These are phyloP conservation scores for Meganola albula DNA, from an alignment of 2,888 invertebrate species.

Conservation along the genomic window DNA sequence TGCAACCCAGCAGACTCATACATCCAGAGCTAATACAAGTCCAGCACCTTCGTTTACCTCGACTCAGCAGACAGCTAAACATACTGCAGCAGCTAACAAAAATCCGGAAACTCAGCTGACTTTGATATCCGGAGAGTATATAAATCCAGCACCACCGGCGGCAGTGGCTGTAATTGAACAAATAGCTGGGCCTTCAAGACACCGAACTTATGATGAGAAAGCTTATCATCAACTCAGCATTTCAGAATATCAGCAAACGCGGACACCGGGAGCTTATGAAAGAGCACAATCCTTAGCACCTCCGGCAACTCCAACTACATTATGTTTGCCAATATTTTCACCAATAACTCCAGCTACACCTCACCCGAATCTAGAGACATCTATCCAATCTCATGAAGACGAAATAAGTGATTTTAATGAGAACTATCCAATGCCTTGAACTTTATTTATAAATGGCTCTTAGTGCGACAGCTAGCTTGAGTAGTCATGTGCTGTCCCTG, in stretches of 20 bases:
- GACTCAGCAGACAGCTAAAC: constrained; percentile 19
- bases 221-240: constrained; percentile 18
- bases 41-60: constrained; percentile 17
- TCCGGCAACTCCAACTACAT: constrained; percentile 17
- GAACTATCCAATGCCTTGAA: constrained; percentile 20
- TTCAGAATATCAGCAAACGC: constrained; percentile 18
- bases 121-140: constrained; percentile 15
- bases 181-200: constrained; percentile 20
- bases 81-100: constrained; percentile 15
- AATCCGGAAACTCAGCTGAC: constrained; percentile 18
- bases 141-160: constrained; percentile 21
- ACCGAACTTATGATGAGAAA: constrained; percentile 18
- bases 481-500: constrained; percentile 21
- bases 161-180: constrained; percentile 19
- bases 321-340: constrained; percentile 13
- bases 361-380: constrained; percentile 19
- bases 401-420: constrained; percentile 19
- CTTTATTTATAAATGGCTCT: constrained; percentile 18
- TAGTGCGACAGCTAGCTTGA: constrained; percentile 19
- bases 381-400: constrained; percentile 21
- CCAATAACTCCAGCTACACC: constrained; percentile 17
- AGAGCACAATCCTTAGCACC: constrained; percentile 14
- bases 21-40: constrained; percentile 17
- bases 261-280: constrained; percentile 20
- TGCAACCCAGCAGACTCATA: constrained; percentile 18